Conservation (phyloP, 2,113 vertebrate genomes). For the Empidonax alnorum region DNA sequence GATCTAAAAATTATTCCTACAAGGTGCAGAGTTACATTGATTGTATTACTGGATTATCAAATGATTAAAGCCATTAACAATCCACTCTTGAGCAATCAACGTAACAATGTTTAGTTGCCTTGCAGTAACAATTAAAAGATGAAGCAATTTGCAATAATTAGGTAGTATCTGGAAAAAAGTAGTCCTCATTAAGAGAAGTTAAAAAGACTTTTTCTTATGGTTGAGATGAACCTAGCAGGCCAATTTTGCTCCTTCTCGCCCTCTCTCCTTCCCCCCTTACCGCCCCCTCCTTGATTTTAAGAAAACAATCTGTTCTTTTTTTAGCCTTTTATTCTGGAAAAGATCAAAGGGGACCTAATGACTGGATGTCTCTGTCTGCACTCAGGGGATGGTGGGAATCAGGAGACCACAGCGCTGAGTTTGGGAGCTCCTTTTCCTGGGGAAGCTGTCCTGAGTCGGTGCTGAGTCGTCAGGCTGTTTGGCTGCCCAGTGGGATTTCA, state of each 20-base stretch:
- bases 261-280: neutral
- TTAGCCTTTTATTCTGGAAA: slow-evolving; percentile 50
- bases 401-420: fast-evolving
- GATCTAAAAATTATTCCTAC: slow-evolving; percentile 58
- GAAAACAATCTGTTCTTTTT: slow-evolving; percentile 67
- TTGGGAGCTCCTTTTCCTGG: neutral
- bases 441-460: neutral
- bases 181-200: slow-evolving; percentile 76
- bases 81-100: slow-evolving; percentile 78
- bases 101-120: slow-evolving; percentile 80
- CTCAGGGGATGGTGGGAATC: neutral
- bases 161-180: slow-evolving; percentile 73
- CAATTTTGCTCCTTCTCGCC: neutral
- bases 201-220: slow-evolving; percentile 70
- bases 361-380: neutral
- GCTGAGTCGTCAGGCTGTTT: neutral
- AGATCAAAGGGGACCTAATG: slow-evolving; percentile 48
- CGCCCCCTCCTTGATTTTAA: neutral
- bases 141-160: slow-evolving; percentile 83
- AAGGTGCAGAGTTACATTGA: slow-evolving; percentile 70
- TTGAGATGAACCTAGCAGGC: slow-evolving; percentile 65
- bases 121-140: slow-evolving; percentile 81
- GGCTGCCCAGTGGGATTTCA: neutral
- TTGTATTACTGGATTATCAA: slow-evolving; percentile 78
- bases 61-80: slow-evolving; percentile 81